Conservation (phyloP, 53 echinoderm and acorn worm genomes). For the Zoroaster sp. region DNA sequence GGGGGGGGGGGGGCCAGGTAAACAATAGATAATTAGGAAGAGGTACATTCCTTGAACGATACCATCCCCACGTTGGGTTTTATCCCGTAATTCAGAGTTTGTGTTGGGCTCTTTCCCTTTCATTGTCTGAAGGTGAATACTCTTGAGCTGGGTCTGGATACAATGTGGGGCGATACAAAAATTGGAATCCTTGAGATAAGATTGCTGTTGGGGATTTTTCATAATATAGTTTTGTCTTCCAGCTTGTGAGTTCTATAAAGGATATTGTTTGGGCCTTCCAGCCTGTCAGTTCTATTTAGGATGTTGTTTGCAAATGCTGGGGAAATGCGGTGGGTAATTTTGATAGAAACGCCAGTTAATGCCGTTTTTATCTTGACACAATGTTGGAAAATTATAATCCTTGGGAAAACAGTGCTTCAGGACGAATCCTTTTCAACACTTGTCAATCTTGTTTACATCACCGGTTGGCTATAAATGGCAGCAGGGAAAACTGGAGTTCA, state of each 20-base stretch:
- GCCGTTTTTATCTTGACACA: conserved; percentile 14
- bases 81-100: background rate
- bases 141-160: background rate
- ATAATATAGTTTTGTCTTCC: background rate
- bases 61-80: too few species aligned
- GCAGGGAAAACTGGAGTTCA: background rate
- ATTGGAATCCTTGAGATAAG: background rate
- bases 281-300: conserved; percentile 9
- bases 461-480: background rate
- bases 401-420: background rate
- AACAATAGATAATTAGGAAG: conserved; percentile 21
- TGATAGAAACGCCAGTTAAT: background rate
- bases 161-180: background rate
- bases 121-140: background rate
- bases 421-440: background rate
- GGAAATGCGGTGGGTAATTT: background rate
- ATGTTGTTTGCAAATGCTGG: background rate
- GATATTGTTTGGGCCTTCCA: background rate
- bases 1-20: background rate
- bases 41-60: conserved; percentile 5
- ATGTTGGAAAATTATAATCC: conserved; percentile 14
- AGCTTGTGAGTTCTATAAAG: background rate
- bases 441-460: background rate
- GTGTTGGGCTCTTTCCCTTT: background rate
- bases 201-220: background rate